These are phyloP conservation scores for Equus przewalskii DNA, from an alignment of 2,113 vertebrate genomes.

Conservation along the genomic window DNA sequence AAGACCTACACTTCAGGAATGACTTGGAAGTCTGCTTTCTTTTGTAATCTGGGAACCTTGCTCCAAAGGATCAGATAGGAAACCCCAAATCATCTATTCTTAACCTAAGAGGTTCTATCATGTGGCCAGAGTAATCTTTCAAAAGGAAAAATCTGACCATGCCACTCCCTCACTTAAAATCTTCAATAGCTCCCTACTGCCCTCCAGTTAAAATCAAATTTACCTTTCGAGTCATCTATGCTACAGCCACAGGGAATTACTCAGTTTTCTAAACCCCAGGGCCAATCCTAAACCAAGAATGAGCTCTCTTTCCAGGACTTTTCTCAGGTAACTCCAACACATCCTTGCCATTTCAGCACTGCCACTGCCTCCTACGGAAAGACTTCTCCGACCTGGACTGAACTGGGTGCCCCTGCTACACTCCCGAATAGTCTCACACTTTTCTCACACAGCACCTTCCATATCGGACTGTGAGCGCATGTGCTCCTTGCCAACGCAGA, in stretches of 20 bases:
- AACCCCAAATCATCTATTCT: constrained; percentile 26
- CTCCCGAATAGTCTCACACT: background rate
- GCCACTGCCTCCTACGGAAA: background rate
- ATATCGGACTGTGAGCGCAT: background rate
- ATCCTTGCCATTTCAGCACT: background rate
- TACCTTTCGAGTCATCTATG: background rate
- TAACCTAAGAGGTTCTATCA: constrained; percentile 23
- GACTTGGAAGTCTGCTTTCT: background rate
- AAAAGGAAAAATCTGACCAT: constrained; percentile 8
- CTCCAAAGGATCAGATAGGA: constrained; percentile 21
- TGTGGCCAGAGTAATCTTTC: background rate
- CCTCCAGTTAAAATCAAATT: constrained; percentile 29
- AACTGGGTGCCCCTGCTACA: background rate
- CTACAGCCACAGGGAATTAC: background rate
- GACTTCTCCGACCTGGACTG: background rate
- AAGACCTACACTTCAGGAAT: constrained; percentile 4
- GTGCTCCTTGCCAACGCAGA: background rate
- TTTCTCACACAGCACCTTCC: background rate
- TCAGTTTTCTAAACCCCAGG: background rate
- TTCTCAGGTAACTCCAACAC: background rate
- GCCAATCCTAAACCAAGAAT: background rate
- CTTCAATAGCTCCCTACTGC: background rate
- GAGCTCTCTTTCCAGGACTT: background rate
- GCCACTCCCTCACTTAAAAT: background rate
- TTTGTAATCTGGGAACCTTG: constrained; percentile 24